These are phyloP conservation scores for Scopus umbretta DNA, from an alignment of 2,113 vertebrate species.

Conservation along the genomic window DNA sequence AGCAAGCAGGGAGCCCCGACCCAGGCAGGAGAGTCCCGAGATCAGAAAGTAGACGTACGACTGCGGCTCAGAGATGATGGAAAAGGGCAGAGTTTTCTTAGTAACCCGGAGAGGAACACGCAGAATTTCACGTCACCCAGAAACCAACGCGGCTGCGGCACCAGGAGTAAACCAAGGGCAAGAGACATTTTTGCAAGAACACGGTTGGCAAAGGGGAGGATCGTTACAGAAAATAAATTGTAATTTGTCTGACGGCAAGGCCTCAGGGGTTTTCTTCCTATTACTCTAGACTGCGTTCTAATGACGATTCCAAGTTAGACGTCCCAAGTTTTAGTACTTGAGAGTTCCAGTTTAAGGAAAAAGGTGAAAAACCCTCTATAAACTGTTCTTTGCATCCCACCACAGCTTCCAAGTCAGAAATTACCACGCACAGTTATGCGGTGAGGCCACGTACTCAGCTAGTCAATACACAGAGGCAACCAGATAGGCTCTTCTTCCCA, in stretches of 20 bases:
- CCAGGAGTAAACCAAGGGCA: background rate
- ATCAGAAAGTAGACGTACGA: background rate
- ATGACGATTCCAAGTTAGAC: background rate
- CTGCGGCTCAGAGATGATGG: background rate
- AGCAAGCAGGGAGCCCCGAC: accelerated
- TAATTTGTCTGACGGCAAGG: background rate
- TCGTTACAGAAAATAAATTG: background rate
- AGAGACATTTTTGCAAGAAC: background rate
- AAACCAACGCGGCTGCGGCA: background rate
- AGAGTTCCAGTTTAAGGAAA: background rate
- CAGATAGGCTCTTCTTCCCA: background rate
- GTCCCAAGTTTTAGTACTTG: background rate
- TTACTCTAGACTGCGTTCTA: background rate
- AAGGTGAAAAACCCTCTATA: background rate
- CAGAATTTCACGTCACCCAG: background rate
- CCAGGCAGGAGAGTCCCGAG: background rate
- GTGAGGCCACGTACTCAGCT: background rate
- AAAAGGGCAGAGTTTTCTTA: background rate
- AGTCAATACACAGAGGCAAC: background rate
- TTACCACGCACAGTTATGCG: background rate
- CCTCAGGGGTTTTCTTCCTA: background rate
- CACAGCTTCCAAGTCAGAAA: background rate
- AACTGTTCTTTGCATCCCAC: background rate
- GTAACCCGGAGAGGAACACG: background rate
- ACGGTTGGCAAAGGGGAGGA: background rate